These are phyloP conservation scores for Reticulitermes speratus DNA, from an alignment of 1,140 invertebrate genomes.

Conservation along the genomic window DNA sequence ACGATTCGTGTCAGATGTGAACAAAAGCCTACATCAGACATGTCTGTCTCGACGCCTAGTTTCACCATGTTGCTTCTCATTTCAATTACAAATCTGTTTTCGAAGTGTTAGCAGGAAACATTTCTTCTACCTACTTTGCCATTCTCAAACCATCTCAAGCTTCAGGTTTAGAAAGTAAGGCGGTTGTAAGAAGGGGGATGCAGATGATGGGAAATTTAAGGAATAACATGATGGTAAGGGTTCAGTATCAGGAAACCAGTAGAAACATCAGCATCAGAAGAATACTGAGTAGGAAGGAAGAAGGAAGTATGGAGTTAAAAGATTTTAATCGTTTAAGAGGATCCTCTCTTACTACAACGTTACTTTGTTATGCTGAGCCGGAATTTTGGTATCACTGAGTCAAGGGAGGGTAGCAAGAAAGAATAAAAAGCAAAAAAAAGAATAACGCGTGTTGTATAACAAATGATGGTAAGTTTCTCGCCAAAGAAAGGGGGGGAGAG, in stretches of 20 bases:
- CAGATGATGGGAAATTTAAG: background rate
- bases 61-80: background rate
- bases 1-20: too few relatives aligned
- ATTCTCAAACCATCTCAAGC: background rate
- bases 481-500: background rate
- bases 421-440: background rate
- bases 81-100: slow-evolving; percentile 6
- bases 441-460: background rate
- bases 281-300: background rate
- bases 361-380: background rate
- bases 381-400: background rate
- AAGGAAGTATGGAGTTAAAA: background rate
- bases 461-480: background rate
- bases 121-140: background rate
- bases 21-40: too few relatives aligned
- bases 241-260: background rate
- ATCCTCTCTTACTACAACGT: background rate
- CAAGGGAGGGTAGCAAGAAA: too few relatives aligned
- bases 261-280: background rate
- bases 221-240: background rate
- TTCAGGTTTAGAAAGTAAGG: background rate
- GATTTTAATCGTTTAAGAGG: slow-evolving; percentile 16
- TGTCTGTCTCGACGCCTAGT: background rate
- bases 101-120: background rate
- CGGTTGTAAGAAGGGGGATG: background rate